Evolutionary conservation across 2,797 vertebrate genomes (phyloP).

Genomic region (Melanotaenia pygmaea): DNA sequence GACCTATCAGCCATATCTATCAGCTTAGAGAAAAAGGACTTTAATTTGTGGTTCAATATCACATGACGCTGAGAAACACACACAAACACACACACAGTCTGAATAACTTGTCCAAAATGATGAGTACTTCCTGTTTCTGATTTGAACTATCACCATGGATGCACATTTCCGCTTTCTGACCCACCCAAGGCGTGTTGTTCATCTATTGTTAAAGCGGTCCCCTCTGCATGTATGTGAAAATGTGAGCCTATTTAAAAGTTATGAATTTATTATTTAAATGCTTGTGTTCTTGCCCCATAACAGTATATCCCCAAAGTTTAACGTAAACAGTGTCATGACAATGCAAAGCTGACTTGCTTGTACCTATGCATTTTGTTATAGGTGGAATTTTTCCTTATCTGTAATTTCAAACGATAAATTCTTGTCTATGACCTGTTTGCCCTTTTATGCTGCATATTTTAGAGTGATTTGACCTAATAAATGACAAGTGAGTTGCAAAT

Average conservation of each 20-base stretch:
- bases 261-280: not conserved
- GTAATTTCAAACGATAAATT: conserved; percentile 11
- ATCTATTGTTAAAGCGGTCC: conserved; percentile 33
- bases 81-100: conserved; percentile 5
- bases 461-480: not conserved
- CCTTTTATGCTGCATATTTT: not conserved
- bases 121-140: conserved; percentile 68
- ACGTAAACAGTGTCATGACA: not conserved
- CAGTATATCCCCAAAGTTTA: not conserved
- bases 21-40: not conserved
- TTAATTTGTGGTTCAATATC: conserved; percentile 13
- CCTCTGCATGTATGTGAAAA: conserved; percentile 19
- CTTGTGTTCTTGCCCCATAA: not conserved
- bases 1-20: not conserved
- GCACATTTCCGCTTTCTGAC: conserved; percentile 78
- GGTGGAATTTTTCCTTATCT: conserved; percentile 1
- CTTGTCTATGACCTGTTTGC: conserved; percentile 8
- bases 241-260: not conserved
- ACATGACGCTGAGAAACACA: conserved; percentile 45
- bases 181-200: conserved; percentile 43
- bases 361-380: not conserved
- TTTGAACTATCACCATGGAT: conserved; percentile 62
- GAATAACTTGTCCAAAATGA: conserved; percentile 44
- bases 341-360: not conserved
- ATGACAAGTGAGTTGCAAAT: not conserved